Base-by-base conservation (phyloP, 1,140 invertebrate species). In the Aphelenchoides fujianensis region DNA sequence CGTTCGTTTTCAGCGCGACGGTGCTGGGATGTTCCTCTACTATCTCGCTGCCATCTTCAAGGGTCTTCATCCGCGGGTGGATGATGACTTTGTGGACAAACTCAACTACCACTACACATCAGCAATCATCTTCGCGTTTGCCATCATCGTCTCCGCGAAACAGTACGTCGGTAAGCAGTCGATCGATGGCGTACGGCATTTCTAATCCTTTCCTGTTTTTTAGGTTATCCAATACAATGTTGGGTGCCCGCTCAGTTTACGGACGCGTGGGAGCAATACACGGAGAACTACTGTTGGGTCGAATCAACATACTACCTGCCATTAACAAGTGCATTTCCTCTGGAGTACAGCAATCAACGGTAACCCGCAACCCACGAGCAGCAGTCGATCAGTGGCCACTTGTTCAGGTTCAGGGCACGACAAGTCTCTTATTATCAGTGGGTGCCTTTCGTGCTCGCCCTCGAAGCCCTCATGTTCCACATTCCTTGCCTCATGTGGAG, bases 391-490 rank as follows among this genome's bases (percentile, higher is more conserved):
- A 61, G 16, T 30, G 36, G 27, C 37, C 28, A n/a, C 27, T 61
- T 61, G 57, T 66, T 34, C 27, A 75, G 77, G 62, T 83, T 63
- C 68, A 82, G 81, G 63, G 79, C 81, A 19, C 69, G 83, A 55
- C 82, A 84, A 67, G 76, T 83, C 54, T 79, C 74, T 31, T 87
- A 87, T 71, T 87, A 87, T 73, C 86, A 87, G 77, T 87, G 86
- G 86, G 86, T 87, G 3, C 82, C 83, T 16, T 85, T 87, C 72
- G 82, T 87, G 27, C 72, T 87, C 7, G 84, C 85, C 16, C 73
- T 87, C 19, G 85, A 86, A 78, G 86, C 89, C 2, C 90, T 88
- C 55, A 72, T 86, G 68, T 88, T 88, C 78, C 88, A 88, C 73
- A 77, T 85, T 48, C 87, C 88, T 1, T 84, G 86, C 37, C 86